Percentiles rank a stretch among this genome's conserved stretches.
Evolutionary conservation across 2,113 vertebrate genomes (phyloP).

Genomic region (Pitta sordida): DNA sequence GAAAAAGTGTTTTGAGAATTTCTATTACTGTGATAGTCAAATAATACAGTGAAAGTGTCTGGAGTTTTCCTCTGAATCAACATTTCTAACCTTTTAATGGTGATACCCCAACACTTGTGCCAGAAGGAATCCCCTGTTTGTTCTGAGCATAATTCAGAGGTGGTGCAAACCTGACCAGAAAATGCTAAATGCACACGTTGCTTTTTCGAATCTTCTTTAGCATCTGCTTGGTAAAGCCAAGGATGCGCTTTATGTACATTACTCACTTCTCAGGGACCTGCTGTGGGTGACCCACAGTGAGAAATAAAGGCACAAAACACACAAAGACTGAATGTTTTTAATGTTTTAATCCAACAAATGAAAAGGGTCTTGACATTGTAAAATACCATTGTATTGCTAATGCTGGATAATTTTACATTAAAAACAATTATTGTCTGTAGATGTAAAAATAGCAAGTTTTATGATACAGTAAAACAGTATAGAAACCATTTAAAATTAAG

Average conservation of each 20-base stretch:
- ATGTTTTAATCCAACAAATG: constrained; percentile 71
- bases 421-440: constrained; percentile 68
- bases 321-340: constrained; percentile 33
- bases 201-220: not conserved
- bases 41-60: not conserved
- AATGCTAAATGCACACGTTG: not conserved
- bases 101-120: not conserved
- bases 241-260: not conserved
- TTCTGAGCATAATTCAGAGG: not conserved
- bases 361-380: constrained; percentile 44
- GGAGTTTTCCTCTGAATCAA: not conserved
- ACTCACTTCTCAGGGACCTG: not conserved
- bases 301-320: not conserved
- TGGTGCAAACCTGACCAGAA: not conserved
- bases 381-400: constrained; percentile 47
- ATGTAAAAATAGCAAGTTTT: constrained; percentile 77
- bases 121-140: not conserved
- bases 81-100: not conserved
- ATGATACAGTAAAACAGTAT: constrained; percentile 67
- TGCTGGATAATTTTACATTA: constrained; percentile 64
- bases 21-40: not conserved
- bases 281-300: not conserved
- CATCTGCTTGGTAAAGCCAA: not conserved
- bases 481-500: constrained; percentile 70
- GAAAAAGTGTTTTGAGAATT: not conserved